Conservation (phyloP, 53 echinoderm and acorn worm species). For the Holothuria leucospilota region DNA sequence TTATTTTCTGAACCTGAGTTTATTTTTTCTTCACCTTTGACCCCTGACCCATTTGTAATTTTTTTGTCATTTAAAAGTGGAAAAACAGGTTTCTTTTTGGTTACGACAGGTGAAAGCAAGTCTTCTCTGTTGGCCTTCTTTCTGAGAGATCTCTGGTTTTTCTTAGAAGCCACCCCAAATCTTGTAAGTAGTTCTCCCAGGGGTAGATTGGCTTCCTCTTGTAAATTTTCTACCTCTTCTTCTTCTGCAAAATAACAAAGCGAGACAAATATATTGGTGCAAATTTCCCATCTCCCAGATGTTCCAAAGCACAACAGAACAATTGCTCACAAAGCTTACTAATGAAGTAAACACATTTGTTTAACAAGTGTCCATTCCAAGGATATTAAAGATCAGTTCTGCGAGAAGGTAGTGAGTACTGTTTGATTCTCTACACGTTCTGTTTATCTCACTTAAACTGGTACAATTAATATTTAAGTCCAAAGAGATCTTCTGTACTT, state of each 20-base stretch:
- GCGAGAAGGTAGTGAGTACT: no score
- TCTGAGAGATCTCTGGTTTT: constrained; percentile 74
- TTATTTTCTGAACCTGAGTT: neutral
- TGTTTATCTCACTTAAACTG: no score
- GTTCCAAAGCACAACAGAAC: no score
- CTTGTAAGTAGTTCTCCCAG: constrained; percentile 87
- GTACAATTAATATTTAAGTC: no score
- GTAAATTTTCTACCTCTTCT: constrained; percentile 80
- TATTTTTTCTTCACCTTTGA: neutral
- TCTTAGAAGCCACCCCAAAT: constrained; percentile 77
- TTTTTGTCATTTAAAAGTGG: constrained; percentile 31
- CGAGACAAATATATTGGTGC: no score
- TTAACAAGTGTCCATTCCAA: no score
- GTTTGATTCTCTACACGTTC: no score
- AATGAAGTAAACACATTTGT: no score
- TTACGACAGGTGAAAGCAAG: constrained; percentile 87
- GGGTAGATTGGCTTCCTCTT: constrained; percentile 92
- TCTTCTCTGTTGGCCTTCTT: constrained; percentile 82
- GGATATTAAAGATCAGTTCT: no score
- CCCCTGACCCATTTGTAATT: constrained; percentile 6
- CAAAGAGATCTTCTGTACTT: no score
- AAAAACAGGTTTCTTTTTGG: constrained; percentile 84
- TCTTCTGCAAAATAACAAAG: constrained; percentile 61
- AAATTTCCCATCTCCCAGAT: no score
- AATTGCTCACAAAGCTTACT: no score